Evolutionary conservation across 2,113 vertebrate genomes (phyloP), one percentile per base, ranked within the genome.

Genomic region (Vanacampus margaritifer): DNA sequence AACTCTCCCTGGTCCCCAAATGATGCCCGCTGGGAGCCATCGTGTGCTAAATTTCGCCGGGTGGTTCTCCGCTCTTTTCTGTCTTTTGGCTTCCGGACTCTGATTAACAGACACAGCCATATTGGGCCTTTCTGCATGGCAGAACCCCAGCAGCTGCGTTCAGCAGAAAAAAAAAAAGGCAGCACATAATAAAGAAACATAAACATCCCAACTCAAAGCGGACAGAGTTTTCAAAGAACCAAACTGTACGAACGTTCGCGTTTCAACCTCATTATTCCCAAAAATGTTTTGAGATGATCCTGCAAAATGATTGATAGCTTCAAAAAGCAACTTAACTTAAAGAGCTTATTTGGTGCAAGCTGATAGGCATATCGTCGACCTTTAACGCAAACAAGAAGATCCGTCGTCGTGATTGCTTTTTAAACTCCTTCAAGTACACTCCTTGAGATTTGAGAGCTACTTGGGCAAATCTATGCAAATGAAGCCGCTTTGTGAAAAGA

Each of bases 101-200:
- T 86, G 80, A 85, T 90, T 79, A 84, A 90, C 86, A 78, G 71
- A 78, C 69, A 72, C 71, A 89, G 86, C 83, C 87, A 76, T 88
- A 90, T 89, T 90, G 89, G 82, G 65, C 63, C 62, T 89, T 93
- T 93, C 91, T 94, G 92, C 78, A 73, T 73, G 66, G 69, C 48
- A 75, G 86, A 73, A 8, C 5, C 61, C 9, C 19, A 75, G 73
- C 84, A 90, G 84, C 87, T 85, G 86, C 80, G 68, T 89, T 91
- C 86, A 89, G 88, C 86, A 90, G 75, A 89, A 92, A 92, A 85
- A 21, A 51, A 32, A 32, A 32, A 86, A 83, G 68, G 88, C 67
- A 65, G 82, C 66, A 43, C 60, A 62, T 62, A 78, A 84, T 78
- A 78, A 85, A 91, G 91, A 85, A 81, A 79, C 91, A 88, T 81